Evolutionary conservation across 2,888 invertebrate species (phyloP).

Genomic region (Chironomus tentans): DNA sequence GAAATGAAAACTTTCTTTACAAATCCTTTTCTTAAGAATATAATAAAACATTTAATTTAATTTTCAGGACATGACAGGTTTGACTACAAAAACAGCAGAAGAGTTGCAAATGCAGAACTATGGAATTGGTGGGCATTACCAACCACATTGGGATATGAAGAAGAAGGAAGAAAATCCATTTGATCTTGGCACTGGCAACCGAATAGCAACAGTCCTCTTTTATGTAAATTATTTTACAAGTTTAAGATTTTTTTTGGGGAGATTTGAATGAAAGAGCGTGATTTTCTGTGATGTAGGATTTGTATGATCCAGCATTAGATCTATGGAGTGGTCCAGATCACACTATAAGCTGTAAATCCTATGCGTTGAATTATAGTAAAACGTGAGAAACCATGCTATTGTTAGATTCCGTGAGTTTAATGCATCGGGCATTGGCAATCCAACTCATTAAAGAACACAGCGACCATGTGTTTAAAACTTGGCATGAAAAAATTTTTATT

Average conservation of each 20-base stretch:
- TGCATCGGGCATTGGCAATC: too few species aligned
- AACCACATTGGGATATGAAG: slow-evolving; percentile 3
- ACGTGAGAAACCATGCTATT: too few species aligned
- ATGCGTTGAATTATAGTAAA: too few species aligned
- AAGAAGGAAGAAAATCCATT: neutral
- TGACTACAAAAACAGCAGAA: slow-evolving; percentile 51
- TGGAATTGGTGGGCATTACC: slow-evolving; percentile 46
- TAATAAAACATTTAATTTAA: neutral
- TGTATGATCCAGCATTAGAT: too few species aligned
- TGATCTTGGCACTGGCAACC: slow-evolving; percentile 23
- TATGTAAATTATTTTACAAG: slow-evolving; percentile 28
- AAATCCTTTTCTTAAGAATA: neutral
- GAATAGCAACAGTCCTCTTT: slow-evolving; percentile 30
- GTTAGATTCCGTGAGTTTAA: too few species aligned
- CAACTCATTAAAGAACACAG: too few species aligned
- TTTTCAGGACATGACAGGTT: slow-evolving; percentile 41
- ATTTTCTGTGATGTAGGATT: too few species aligned
- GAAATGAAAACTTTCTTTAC: neutral
- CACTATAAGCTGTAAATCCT: too few species aligned
- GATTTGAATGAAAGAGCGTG: too few species aligned
- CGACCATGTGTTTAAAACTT: too few species aligned
- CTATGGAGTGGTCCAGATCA: too few species aligned
- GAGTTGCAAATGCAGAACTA: slow-evolving; percentile 58
- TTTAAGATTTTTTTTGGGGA: slow-evolving; percentile 32
- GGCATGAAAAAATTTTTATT: too few species aligned